Evolutionary conservation across 92 coral and sea anemone genomes (phyloP).

Genomic region (Porites evermanni): DNA sequence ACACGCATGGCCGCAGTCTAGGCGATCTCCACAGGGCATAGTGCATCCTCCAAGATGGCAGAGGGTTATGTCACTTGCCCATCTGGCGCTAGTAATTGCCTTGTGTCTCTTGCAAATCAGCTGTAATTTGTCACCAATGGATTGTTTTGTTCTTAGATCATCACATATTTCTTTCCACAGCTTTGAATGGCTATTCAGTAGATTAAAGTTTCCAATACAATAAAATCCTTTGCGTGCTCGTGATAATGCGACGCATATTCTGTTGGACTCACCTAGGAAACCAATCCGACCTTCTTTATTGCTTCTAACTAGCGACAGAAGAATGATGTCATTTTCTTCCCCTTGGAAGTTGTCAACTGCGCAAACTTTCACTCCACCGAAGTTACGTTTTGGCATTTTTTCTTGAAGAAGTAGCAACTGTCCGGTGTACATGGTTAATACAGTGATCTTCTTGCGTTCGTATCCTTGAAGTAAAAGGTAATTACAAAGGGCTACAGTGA

Average conservation of each 20-base stretch:
- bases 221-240: conserved; percentile 78
- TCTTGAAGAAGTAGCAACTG: conserved; percentile 61
- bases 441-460: conserved; percentile 51
- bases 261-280: conserved; percentile 74
- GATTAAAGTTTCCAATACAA: conserved; percentile 73
- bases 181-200: conserved; percentile 46
- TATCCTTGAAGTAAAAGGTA: conserved; percentile 73
- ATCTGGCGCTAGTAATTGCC: not conserved
- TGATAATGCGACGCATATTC: conserved; percentile 85
- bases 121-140: conserved; percentile 19
- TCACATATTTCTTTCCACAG: conserved; percentile 75
- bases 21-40: conserved; percentile 31
- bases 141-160: conserved; percentile 45
- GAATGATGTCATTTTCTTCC: conserved; percentile 79
- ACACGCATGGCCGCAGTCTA: conserved; percentile 47
- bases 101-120: conserved; percentile 41
- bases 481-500: conserved; percentile 66
- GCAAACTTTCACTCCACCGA: conserved; percentile 63
- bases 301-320: conserved; percentile 79
- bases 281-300: conserved; percentile 61
- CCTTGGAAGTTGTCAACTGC: conserved; percentile 84
- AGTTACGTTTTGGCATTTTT: conserved; percentile 57
- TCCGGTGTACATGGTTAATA: conserved; percentile 79
- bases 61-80: not conserved
- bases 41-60: conserved; percentile 30